phyloP scores from a whole-genome alignment of 2,113 vertebrate species.

The Nanorana parkeri region DNA sequence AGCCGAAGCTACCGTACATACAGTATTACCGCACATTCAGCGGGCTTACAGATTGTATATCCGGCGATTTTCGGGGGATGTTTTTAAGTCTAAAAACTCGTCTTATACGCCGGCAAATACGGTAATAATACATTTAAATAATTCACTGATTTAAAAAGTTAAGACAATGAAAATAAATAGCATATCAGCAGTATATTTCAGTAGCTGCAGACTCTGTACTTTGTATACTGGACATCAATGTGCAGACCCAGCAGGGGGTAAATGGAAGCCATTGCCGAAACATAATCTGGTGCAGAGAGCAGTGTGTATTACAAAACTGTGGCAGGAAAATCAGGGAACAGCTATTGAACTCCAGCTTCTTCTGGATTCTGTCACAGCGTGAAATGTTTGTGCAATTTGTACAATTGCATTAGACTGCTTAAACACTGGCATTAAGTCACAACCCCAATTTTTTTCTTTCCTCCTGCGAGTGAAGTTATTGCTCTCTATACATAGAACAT shows the following conservation, averaged over 20 bases:
- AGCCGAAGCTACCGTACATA: too few relatives aligned
- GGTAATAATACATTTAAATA: too few relatives aligned
- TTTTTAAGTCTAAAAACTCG: too few relatives aligned
- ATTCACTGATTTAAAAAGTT: too few relatives aligned
- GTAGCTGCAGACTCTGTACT: not conserved
- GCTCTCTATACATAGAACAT: slow-evolving; percentile 38
- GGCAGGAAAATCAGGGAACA: slow-evolving; percentile 6
- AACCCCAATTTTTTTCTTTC: not conserved
- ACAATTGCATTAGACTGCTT: slow-evolving; percentile 31
- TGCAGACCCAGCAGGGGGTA: slow-evolving; percentile 3
- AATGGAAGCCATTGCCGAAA: slow-evolving; percentile 33
- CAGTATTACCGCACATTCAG: too few relatives aligned
- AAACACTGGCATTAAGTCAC: slow-evolving; percentile 31
- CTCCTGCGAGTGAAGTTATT: slow-evolving; percentile 18
- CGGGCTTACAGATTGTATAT: too few relatives aligned
- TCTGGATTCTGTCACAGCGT: slow-evolving; percentile 24
- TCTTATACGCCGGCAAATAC: too few relatives aligned
- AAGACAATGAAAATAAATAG: too few relatives aligned
- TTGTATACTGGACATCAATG: not conserved
- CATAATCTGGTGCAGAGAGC: slow-evolving; percentile 10
- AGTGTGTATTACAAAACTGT: slow-evolving; percentile 18
- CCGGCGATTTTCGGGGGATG: too few relatives aligned
- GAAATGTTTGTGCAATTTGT: slow-evolving; percentile 42
- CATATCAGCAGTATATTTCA: not conserved
- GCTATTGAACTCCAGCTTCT: not conserved